phyloP scores from a whole-genome alignment of 2,797 vertebrate genomes.

The Esox masquinongy region DNA sequence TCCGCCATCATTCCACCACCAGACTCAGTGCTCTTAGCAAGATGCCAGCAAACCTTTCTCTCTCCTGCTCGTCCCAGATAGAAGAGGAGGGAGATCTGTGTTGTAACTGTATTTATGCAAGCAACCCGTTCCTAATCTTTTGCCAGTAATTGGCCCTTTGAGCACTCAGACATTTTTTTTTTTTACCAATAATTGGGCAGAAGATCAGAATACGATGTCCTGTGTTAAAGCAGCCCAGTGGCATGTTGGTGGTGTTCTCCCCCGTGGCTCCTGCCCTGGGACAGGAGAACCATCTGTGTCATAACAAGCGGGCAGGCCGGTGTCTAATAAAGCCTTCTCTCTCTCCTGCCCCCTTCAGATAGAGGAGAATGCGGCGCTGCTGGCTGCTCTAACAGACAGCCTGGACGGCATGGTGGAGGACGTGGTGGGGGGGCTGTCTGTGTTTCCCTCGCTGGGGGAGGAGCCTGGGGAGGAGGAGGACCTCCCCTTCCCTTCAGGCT shows the following conservation, averaged over 20 bases:
- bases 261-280: too few relatives aligned
- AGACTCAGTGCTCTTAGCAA: slow-evolving; percentile 54
- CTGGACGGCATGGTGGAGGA: slow-evolving; percentile 94
- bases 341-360: slow-evolving; percentile 75
- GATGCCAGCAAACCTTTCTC: slow-evolving; percentile 38
- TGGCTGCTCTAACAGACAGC: slow-evolving; percentile 94
- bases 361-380: slow-evolving; percentile 94
- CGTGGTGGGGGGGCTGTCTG: slow-evolving; percentile 86
- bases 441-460: slow-evolving; percentile 86
- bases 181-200: too few relatives aligned
- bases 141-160: too few relatives aligned
- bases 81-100: neutral
- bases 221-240: too few relatives aligned
- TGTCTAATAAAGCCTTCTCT: neutral
- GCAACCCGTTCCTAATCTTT: too few relatives aligned
- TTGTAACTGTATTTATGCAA: neutral
- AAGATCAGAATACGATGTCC: too few relatives aligned
- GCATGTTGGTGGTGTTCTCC: neutral
- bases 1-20: neutral
- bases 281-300: too few relatives aligned
- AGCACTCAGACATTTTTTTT: too few relatives aligned
- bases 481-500: slow-evolving; percentile 3
- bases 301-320: too few relatives aligned
- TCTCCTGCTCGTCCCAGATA: neutral
- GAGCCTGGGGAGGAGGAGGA: slow-evolving; percentile 71